Evolutionary conservation across 2,797 vertebrate species (phyloP).

Genomic region (Fundulus diaphanus): DNA sequence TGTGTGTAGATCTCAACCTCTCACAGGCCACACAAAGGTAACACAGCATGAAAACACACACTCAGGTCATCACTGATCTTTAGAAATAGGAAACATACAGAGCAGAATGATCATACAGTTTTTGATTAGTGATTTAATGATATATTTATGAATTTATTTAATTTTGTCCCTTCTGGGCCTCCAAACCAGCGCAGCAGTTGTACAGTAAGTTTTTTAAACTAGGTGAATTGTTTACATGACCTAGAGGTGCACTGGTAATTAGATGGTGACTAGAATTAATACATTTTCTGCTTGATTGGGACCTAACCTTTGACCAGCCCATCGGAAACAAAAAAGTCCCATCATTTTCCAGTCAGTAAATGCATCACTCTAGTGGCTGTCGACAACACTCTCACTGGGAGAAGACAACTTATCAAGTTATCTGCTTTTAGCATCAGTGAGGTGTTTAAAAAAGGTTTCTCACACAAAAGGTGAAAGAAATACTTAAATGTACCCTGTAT

Average conservation of each 20-base stretch:
- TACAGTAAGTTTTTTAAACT: background rate
- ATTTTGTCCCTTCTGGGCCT: no score
- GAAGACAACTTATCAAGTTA: background rate
- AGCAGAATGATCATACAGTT: background rate
- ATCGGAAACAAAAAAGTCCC: background rate
- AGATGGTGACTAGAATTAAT: background rate
- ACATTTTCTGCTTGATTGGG: background rate
- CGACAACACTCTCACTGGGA: background rate
- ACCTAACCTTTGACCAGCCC: background rate
- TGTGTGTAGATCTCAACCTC: background rate
- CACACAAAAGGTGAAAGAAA: background rate
- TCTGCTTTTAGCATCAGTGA: background rate
- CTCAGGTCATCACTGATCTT: background rate
- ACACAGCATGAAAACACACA: background rate
- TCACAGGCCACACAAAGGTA: background rate
- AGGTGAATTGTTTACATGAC: background rate
- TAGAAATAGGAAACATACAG: background rate
- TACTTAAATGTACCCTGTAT: no score
- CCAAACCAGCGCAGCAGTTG: background rate
- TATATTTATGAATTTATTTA: no score
- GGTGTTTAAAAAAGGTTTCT: background rate
- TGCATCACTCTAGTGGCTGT: background rate
- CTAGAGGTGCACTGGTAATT: background rate
- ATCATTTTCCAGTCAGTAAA: background rate
- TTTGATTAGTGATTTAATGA: no score